phyloP scores from a whole-genome alignment of 2,113 vertebrate genomes.

The Oreotrochilus melanogaster region DNA sequence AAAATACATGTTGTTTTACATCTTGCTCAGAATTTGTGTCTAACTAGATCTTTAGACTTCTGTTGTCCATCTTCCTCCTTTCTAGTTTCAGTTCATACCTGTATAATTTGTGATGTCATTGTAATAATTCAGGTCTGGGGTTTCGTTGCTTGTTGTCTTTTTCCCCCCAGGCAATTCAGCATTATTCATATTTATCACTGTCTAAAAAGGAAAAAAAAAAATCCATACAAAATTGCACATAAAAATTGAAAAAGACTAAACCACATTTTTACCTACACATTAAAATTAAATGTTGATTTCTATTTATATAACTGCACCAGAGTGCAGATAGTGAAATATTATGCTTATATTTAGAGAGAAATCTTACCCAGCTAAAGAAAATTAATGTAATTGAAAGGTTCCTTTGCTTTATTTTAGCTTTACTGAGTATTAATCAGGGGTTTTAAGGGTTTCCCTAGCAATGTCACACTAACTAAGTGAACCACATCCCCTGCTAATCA shows the following conservation, averaged over 20 bases:
- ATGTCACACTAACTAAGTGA: not conserved
- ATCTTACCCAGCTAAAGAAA: not conserved
- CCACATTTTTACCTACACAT: not conserved
- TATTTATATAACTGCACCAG: not conserved
- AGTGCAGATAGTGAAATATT: not conserved
- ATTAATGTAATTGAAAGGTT: not conserved
- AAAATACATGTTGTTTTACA: not conserved
- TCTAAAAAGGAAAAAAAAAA: not conserved
- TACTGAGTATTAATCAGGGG: not conserved
- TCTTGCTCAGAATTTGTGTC: not conserved
- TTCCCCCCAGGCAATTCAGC: not conserved
- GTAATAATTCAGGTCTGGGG: not conserved
- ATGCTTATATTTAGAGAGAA: not conserved
- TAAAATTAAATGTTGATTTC: not conserved
- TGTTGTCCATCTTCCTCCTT: not conserved
- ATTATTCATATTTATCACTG: not conserved
- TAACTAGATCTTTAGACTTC: not conserved
- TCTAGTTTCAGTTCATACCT: not conserved
- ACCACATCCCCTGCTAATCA: not conserved
- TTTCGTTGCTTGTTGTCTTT: not conserved
- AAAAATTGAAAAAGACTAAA: not conserved
- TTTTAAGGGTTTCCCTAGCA: not conserved
- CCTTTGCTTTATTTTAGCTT: not conserved
- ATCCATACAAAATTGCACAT: not conserved
- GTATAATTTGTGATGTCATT: not conserved